These are phyloP conservation scores for Pipistrellus nathusii DNA, from an alignment of 2,797 vertebrate species.

Conservation along the genomic window DNA sequence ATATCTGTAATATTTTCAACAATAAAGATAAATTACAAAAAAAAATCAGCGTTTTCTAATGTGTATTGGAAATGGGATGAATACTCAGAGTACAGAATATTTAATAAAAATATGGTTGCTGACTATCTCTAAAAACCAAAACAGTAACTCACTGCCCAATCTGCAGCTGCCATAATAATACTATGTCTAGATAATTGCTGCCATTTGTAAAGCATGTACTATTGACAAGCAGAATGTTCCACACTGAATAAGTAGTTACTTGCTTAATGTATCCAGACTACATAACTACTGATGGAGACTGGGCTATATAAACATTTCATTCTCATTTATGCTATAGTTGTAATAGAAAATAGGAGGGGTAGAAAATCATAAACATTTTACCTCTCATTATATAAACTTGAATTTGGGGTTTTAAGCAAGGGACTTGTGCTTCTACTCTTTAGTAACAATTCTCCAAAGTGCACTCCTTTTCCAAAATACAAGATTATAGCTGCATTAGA, in stretches of 20 bases:
- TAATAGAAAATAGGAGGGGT: neutral
- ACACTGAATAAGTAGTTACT: neutral
- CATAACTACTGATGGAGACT: constrained; percentile 5
- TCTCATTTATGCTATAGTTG: neutral
- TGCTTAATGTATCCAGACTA: constrained; percentile 34
- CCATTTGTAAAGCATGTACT: constrained; percentile 31
- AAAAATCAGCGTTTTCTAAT: too few species aligned
- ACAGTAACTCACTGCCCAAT: neutral
- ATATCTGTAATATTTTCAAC: too few species aligned
- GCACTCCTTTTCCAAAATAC: neutral
- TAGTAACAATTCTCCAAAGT: neutral
- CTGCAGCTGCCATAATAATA: neutral
- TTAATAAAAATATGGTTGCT: neutral
- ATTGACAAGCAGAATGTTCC: neutral
- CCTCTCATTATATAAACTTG: neutral
- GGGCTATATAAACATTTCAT: neutral
- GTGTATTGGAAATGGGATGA: too few species aligned
- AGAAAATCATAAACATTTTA: neutral
- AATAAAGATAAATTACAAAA: too few species aligned
- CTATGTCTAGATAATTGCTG: neutral
- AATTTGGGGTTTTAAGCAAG: neutral
- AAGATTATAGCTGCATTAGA: neutral
- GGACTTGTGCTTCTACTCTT: neutral
- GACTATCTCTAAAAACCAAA: neutral
- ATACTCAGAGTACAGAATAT: neutral